Evolutionary conservation across 2,797 vertebrate genomes (phyloP).

Genomic region (Silurus lanzhouensis): DNA sequence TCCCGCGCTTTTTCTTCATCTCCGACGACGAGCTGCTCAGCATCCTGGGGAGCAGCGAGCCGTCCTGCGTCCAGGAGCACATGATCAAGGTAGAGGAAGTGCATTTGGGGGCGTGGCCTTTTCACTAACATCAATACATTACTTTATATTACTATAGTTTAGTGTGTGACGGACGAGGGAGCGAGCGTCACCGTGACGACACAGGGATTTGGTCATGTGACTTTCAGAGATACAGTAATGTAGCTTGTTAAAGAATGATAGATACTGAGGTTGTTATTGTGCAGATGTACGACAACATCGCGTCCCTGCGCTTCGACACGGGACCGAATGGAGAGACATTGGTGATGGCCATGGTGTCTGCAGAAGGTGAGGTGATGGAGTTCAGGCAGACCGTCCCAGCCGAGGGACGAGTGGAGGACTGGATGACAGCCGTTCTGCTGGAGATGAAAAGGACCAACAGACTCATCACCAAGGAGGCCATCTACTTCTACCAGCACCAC

Average conservation of each 20-base stretch:
- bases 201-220: too few relatives aligned
- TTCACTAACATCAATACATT: not conserved
- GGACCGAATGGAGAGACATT: slow-evolving; percentile 75
- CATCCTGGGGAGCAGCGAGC: slow-evolving; percentile 90
- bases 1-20: slow-evolving; percentile 97
- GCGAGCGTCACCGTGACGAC: too few relatives aligned
- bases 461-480: slow-evolving; percentile 92
- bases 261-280: not conserved
- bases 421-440: slow-evolving; percentile 87
- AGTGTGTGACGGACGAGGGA: not conserved
- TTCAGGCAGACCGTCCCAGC: slow-evolving; percentile 78
- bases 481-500: slow-evolving; percentile 86
- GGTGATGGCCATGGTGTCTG: slow-evolving; percentile 89
- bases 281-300: slow-evolving; percentile 96
- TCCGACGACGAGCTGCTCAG: slow-evolving; percentile 96
- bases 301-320: slow-evolving; percentile 81
- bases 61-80: slow-evolving; percentile 92
- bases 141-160: not conserved
- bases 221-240: too few relatives aligned
- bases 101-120: not conserved
- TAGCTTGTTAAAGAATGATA: too few relatives aligned
- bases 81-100: slow-evolving; percentile 87
- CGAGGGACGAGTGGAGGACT: slow-evolving; percentile 90
- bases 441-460: slow-evolving; percentile 92
- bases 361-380: slow-evolving; percentile 90